Evolutionary conservation across 2,113 vertebrate genomes (phyloP), one percentile per base, ranked within the genome.

Genomic region (Setophaga coronata): DNA sequence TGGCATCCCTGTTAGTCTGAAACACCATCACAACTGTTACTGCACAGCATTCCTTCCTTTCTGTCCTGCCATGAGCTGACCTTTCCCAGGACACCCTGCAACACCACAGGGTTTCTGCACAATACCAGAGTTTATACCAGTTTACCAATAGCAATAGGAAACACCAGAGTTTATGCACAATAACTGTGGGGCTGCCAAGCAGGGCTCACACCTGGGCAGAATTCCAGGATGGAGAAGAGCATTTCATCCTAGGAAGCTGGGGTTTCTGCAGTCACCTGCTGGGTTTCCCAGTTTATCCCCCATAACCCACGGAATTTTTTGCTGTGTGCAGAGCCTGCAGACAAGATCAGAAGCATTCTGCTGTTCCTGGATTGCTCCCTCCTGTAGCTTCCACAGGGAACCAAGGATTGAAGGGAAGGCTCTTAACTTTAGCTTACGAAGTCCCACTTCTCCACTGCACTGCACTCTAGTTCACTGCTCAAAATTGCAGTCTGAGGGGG

Each of bases 1-100:
- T 99, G 99, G 99, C 99, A 99, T 99, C 98, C 99, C 99, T 99
- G 98, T 99, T 98, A 99, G 98, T 99, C 99, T 99, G 97, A 84
- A 97, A 95, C 21, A 93, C 7, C 38, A 84, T 23, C 33, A 66
- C 38, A 72, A 58, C 78, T 76, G n/a, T 78, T 91, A 97, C 64
- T 43, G 0, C 2, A n/a, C 53, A 53, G 34, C 18, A 5, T 9
- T 36, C 29, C 53, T 48, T 78, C 2, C 1, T 36, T 54, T 57
- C 53, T 4, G 16, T 23, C 57, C 82, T 1, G 0, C 77, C 73
- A 12, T 3, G 28, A 76, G 50, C 48, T 36, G 8, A 21, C 25
- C 47, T 64, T 50, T 14, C 64, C 57, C 21, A 11, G 48, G 31
- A 40, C 40, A 10, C 12, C 11, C 56, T 0, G 2, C 62, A 80